These are phyloP conservation scores for Cotesia typhae DNA, from an alignment of 1,140 invertebrate genomes.

Conservation along the genomic window DNA sequence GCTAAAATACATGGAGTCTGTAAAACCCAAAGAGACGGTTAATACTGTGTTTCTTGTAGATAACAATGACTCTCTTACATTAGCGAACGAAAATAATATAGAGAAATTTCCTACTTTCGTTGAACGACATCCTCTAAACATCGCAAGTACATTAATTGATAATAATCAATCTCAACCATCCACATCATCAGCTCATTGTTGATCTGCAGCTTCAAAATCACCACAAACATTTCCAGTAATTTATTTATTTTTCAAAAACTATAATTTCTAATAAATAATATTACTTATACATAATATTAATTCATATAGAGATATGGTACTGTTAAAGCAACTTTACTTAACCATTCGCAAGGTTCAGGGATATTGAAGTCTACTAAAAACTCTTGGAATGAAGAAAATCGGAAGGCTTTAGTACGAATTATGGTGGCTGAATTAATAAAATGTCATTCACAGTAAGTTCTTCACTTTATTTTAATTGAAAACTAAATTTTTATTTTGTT, in stretches of 20 bases:
- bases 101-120: background rate
- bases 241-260: conserved; percentile 1
- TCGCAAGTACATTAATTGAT: no score
- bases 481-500: background rate
- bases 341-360: background rate
- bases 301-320: background rate
- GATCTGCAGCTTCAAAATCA: background rate
- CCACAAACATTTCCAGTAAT: background rate
- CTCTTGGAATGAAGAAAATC: conserved; percentile 2
- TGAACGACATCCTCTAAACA: background rate
- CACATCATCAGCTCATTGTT: background rate
- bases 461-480: background rate
- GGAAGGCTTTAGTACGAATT: conserved; percentile 15
- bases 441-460: background rate
- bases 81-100: background rate
- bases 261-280: no score
- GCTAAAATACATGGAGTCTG: conserved; percentile 10
- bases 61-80: background rate
- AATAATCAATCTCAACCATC: background rate
- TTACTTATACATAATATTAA: background rate
- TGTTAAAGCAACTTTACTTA: background rate
- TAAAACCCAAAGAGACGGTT: background rate
- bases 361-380: background rate
- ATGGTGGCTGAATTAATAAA: background rate
- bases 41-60: background rate